phyloP scores from a whole-genome alignment of 2,797 vertebrate species.

The Nyctibius grandis region DNA sequence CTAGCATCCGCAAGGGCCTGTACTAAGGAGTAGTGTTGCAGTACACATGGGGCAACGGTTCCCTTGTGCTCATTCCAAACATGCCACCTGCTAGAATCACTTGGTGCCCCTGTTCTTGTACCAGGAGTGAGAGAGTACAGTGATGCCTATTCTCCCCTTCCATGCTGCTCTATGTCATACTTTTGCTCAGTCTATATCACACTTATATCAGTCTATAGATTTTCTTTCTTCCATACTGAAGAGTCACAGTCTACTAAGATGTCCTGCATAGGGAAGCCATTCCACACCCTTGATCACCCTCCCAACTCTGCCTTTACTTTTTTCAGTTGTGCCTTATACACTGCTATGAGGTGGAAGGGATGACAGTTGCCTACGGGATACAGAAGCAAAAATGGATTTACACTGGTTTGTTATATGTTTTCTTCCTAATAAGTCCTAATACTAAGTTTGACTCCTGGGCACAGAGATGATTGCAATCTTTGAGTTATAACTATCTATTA shows the following conservation, averaged over 20 bases:
- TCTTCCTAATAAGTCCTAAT: background rate
- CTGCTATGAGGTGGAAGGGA: background rate
- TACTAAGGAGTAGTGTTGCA: background rate
- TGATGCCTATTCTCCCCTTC: background rate
- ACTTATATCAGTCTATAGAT: accelerated
- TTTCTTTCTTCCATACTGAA: background rate
- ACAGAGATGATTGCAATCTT: background rate
- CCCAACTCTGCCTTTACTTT: background rate
- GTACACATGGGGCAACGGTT: accelerated
- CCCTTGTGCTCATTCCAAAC: background rate
- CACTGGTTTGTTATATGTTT: background rate
- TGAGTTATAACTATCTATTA: background rate
- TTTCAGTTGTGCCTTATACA: background rate
- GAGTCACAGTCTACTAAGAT: background rate
- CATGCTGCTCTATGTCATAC: background rate
- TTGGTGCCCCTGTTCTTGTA: background rate
- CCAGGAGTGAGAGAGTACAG: background rate
- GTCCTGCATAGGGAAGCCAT: background rate
- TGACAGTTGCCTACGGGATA: background rate
- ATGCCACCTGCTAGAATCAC: background rate
- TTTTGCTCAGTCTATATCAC: background rate
- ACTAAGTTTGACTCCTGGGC: background rate
- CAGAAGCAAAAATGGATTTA: background rate
- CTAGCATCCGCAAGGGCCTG: accelerated
- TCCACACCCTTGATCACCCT: background rate